phyloP scores from a whole-genome alignment of 2,797 vertebrate genomes.

The Mormyrus proboscirostris region DNA sequence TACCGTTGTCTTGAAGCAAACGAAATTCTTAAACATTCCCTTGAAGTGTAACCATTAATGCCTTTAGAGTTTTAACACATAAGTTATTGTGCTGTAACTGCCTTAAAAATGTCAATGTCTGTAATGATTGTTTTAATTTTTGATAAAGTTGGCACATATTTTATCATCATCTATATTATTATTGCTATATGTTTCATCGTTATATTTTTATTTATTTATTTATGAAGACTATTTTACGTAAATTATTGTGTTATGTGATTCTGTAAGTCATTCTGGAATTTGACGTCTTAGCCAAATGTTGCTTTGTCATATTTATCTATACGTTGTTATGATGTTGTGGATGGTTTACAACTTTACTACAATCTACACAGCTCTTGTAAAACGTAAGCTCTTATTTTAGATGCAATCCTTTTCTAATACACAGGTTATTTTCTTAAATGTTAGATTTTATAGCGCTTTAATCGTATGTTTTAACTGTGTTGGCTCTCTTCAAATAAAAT shows the following conservation, averaged over 20 bases:
- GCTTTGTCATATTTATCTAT: slow-evolving; percentile 55
- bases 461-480: slow-evolving; percentile 96
- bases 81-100: slow-evolving; percentile 80
- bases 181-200: slow-evolving; percentile 93
- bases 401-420: slow-evolving; percentile 99
- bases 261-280: slow-evolving; percentile 71
- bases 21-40: slow-evolving; percentile 65
- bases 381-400: slow-evolving; percentile 92
- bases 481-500: slow-evolving; percentile 91
- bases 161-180: slow-evolving; percentile 56
- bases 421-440: slow-evolving; percentile 99
- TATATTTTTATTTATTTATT: slow-evolving; percentile 98
- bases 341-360: slow-evolving; percentile 70
- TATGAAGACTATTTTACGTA: slow-evolving; percentile 82
- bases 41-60: slow-evolving; percentile 93
- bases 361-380: slow-evolving; percentile 74
- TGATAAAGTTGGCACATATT: slow-evolving; percentile 69
- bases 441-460: slow-evolving; percentile 99
- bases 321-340: slow-evolving; percentile 80
- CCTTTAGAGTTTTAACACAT: slow-evolving; percentile 81
- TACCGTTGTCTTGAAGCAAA: slow-evolving; percentile 66
- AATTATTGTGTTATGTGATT: slow-evolving; percentile 70
- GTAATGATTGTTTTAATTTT: slow-evolving; percentile 59
- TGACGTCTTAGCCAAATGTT: slow-evolving; percentile 77
- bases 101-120: slow-evolving; percentile 76